These are phyloP conservation scores for Drosophila anomelani DNA, from an alignment of 2,888 invertebrate species.

Conservation along the genomic window DNA sequence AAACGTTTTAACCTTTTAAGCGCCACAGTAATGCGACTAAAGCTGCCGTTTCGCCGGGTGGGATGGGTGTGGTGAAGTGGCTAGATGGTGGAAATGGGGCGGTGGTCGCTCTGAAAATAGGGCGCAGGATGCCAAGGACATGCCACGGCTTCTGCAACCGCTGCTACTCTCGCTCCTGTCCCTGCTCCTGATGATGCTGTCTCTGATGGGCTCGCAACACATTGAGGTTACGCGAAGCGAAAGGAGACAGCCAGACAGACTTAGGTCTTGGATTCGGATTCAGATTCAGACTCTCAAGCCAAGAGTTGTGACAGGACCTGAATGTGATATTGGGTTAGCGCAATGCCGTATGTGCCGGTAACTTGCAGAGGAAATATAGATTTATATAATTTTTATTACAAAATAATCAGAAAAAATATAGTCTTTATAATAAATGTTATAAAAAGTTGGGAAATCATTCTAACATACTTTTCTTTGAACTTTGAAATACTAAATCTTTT, in stretches of 20 bases:
- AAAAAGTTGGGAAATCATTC: too few species aligned
- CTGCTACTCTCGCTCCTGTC: constrained; percentile 2
- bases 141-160: constrained; percentile 12
- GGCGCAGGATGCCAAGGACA: constrained; percentile 62
- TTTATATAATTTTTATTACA: too few species aligned
- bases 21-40: constrained; percentile 73
- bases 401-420: too few species aligned
- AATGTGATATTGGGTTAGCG: constrained; percentile 20
- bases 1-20: constrained; percentile 76
- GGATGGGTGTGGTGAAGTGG: not conserved
- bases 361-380: not conserved
- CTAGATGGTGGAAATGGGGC: constrained; percentile 2
- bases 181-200: constrained; percentile 25
- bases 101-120: constrained; percentile 36
- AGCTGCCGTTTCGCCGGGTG: constrained; percentile 50
- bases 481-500: not conserved
- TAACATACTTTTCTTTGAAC: not conserved
- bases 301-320: constrained; percentile 32
- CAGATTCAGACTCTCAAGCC: constrained; percentile 21
- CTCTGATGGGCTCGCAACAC: constrained; percentile 60
- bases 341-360: constrained; percentile 17
- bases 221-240: constrained; percentile 74
- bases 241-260: constrained; percentile 37
- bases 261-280: constrained; percentile 13
- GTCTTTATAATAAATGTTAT: too few species aligned